These are phyloP conservation scores for Dallia pectoralis DNA, from an alignment of 2,797 vertebrate genomes.

Conservation along the genomic window DNA sequence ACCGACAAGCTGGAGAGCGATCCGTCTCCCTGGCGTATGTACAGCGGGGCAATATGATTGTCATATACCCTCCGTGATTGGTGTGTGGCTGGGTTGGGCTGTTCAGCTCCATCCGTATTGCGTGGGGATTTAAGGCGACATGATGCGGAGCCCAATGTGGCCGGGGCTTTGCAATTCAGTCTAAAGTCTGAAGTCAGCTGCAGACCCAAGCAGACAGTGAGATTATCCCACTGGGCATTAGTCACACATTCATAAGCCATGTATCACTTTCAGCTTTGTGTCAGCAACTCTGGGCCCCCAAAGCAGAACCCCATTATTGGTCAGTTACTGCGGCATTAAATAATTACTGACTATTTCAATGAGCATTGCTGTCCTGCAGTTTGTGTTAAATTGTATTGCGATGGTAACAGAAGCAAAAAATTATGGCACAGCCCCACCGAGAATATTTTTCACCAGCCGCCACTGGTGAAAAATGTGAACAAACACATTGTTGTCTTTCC, in stretches of 20 bases:
- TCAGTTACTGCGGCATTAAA: no score
- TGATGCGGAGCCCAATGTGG: neutral
- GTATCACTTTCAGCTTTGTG: conserved; percentile 68
- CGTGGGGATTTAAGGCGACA: neutral
- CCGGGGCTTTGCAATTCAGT: neutral
- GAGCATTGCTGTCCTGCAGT: neutral
- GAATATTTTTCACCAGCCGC: no score
- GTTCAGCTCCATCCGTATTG: neutral
- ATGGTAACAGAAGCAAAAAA: no score
- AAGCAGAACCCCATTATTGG: conserved; percentile 57
- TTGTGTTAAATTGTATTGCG: no score
- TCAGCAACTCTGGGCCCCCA: conserved; percentile 62
- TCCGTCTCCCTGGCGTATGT: neutral
- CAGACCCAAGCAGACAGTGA: conserved; percentile 65
- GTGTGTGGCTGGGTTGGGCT: neutral
- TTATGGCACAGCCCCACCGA: no score
- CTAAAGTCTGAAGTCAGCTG: conserved; percentile 42
- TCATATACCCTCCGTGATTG: neutral
- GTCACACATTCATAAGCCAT: conserved; percentile 71
- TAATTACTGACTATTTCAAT: no score
- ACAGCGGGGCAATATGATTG: neutral
- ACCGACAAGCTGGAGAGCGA: neutral
- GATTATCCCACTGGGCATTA: conserved; percentile 72
- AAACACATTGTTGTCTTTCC: no score
- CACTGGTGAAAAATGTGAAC: no score